A percentile compares a stretch with the other conserved stretches of the same genome.
Evolutionary conservation across 2,113 vertebrate genomes (phyloP).

Genomic region (Cryptotis parvus): DNA sequence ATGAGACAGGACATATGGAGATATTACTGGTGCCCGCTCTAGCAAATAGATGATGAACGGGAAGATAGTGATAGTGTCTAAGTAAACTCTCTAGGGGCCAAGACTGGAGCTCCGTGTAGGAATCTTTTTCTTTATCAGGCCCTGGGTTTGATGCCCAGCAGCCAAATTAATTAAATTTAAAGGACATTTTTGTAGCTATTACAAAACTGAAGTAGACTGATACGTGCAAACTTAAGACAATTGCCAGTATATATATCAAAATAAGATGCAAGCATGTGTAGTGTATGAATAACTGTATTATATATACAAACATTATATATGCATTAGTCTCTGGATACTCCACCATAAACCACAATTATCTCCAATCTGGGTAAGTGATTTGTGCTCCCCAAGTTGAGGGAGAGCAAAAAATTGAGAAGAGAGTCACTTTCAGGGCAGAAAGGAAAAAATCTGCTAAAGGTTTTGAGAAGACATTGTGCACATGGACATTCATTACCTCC

Average conservation of each 20-base stretch:
- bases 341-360: no score
- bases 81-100: no score
- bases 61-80: no score
- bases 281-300: background rate
- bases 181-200: background rate
- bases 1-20: no score
- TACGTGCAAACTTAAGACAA: background rate
- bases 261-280: background rate
- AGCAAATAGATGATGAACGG: no score
- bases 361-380: background rate
- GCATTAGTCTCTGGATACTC: no score
- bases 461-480: background rate
- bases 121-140: no score
- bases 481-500: background rate
- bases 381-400: background rate
- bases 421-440: background rate
- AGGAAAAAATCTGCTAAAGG: background rate
- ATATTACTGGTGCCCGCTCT: no score
- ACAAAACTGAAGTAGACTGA: background rate
- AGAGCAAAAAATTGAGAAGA: background rate
- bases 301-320: background rate
- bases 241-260: background rate
- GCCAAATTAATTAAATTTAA: background rate
- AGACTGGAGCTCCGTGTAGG: no score
- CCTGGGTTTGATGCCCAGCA: no score